A percentile compares a stretch with the other conserved stretches of the same genome.
Conservation (phyloP, 2,888 invertebrate species). For the Subacronicta megacephala region DNA sequence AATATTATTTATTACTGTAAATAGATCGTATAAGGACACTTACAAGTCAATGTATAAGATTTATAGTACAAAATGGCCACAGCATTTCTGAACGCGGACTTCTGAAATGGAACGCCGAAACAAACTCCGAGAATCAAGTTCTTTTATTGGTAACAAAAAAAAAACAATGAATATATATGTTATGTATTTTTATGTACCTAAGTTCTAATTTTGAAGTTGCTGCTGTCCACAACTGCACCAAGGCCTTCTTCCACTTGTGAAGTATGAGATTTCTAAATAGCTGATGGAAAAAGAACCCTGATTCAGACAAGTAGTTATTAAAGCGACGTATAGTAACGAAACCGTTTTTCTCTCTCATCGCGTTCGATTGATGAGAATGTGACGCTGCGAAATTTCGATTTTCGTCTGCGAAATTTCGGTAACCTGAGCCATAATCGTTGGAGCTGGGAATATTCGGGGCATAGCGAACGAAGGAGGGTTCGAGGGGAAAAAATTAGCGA, state of each 20-base stretch:
- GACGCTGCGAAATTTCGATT: conserved; percentile 63
- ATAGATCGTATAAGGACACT: no score
- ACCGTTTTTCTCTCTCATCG: conserved; percentile 52
- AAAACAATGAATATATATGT: no score
- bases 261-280: not conserved
- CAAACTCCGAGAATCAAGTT: no score
- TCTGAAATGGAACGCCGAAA: no score
- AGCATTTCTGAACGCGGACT: no score
- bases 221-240: not conserved
- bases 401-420: conserved; percentile 57
- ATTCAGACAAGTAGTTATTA: conserved; percentile 1
- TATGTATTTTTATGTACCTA: no score
- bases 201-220: no score
- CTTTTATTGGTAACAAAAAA: no score
- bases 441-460: conserved; percentile 60
- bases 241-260: no score
- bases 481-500: conserved; percentile 77
- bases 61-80: no score
- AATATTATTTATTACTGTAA: no score
- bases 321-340: conserved; percentile 15
- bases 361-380: conserved; percentile 57
- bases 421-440: conserved; percentile 67
- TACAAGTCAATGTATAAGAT: no score
- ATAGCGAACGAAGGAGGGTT: conserved; percentile 60
- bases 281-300: not conserved